Conservation (phyloP, 2,113 vertebrate genomes). For the Theropithecus gelada region DNA sequence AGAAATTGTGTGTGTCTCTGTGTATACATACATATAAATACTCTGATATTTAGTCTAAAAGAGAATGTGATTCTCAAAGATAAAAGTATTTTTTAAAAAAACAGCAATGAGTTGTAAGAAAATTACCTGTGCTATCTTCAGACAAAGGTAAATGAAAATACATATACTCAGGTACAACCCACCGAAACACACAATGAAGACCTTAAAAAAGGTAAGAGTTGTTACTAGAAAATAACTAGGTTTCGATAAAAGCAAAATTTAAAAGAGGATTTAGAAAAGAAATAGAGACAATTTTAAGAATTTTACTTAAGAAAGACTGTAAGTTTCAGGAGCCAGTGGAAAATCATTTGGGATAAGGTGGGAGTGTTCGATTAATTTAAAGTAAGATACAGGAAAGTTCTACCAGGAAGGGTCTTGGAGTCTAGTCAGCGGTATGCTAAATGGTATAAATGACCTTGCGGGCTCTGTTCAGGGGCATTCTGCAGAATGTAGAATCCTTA, state of each 20-base stretch:
- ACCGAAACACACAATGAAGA: not conserved
- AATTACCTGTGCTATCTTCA: not conserved
- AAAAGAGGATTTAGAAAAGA: not conserved
- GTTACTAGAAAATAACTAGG: not conserved
- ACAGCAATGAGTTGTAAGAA: not conserved
- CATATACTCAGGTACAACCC: accelerated
- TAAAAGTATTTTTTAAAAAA: not conserved
- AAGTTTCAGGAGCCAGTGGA: not conserved
- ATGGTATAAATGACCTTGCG: accelerated
- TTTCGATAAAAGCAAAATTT: not conserved
- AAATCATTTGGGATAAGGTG: too few species aligned
- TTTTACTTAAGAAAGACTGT: not conserved
- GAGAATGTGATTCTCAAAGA: not conserved
- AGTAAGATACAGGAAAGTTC: not conserved
- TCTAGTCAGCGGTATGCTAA: not conserved
- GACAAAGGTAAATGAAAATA: not conserved
- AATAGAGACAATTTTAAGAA: not conserved
- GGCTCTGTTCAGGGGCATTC: too few species aligned
- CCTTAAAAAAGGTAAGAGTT: not conserved
- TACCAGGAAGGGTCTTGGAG: not conserved
- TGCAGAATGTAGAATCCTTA: too few species aligned
- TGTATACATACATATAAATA: not conserved
- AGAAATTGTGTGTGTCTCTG: not conserved
- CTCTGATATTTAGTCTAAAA: not conserved
- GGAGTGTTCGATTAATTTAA: not conserved